Evolutionary conservation across 2,888 invertebrate genomes (phyloP).

Genomic region (Atrina japonica): DNA sequence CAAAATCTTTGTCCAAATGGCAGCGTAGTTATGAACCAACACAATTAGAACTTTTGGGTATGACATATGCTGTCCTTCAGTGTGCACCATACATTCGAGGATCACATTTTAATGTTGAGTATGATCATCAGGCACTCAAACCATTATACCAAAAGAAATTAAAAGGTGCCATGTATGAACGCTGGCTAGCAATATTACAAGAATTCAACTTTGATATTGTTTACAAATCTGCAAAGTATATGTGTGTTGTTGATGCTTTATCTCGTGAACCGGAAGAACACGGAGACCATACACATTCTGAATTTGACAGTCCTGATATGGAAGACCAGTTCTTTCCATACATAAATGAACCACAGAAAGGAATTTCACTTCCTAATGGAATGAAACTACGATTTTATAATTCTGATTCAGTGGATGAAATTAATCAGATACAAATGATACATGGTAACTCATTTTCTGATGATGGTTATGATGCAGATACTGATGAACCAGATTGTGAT

Average conservation of each 20-base stretch:
- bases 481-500: slow-evolving; percentile 10
- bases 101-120: slow-evolving; percentile 34
- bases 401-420: not conserved
- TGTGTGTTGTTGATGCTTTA: too few relatives aligned
- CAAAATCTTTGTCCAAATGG: slow-evolving; percentile 28
- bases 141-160: slow-evolving; percentile 39
- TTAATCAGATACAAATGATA: not conserved
- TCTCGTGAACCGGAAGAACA: slow-evolving; percentile 15
- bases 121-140: slow-evolving; percentile 36
- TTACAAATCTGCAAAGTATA: slow-evolving; percentile 31
- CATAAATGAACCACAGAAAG: slow-evolving; percentile 8
- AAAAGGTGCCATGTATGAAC: slow-evolving; percentile 33
- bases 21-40: slow-evolving; percentile 36
- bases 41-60: slow-evolving; percentile 33
- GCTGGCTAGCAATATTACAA: slow-evolving; percentile 35
- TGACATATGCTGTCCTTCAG: slow-evolving; percentile 29
- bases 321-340: slow-evolving; percentile 29
- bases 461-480: slow-evolving; percentile 33
- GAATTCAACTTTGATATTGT: slow-evolving; percentile 35
- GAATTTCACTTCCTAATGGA: slow-evolving; percentile 13
- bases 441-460: too few relatives aligned
- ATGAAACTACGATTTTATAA: not conserved
- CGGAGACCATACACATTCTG: not conserved
- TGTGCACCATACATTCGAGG: slow-evolving; percentile 36
- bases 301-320: slow-evolving; percentile 27